phyloP scores from a whole-genome alignment of 2,113 vertebrate species.

The Prunella himalayana region DNA sequence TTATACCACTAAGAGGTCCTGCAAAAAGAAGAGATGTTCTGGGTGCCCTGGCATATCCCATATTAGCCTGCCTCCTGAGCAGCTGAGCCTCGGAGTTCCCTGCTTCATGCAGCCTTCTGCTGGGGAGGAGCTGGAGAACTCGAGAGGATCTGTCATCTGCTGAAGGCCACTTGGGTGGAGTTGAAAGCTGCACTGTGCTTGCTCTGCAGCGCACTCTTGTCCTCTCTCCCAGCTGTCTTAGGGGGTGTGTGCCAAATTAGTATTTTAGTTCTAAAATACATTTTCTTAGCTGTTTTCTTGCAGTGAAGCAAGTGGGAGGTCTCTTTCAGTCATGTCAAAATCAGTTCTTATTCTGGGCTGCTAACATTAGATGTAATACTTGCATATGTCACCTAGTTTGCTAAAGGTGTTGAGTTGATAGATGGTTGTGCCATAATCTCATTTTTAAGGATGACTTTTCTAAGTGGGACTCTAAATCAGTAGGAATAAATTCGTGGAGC shows the following conservation, averaged over 20 bases:
- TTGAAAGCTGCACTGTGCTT: neutral
- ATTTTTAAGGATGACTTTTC: neutral
- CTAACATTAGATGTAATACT: neutral
- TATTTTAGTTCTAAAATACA: neutral
- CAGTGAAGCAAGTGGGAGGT: neutral
- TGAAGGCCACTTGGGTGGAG: neutral
- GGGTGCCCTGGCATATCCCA: accelerated
- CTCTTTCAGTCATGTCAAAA: neutral
- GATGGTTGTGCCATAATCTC: neutral
- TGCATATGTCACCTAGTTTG: neutral
- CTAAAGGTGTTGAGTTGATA: neutral
- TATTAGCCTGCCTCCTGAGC: neutral
- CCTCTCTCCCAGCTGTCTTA: neutral
- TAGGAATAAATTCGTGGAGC: neutral
- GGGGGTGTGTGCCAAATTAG: neutral
- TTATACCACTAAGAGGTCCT: neutral
- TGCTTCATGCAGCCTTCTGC: accelerated
- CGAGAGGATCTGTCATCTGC: neutral
- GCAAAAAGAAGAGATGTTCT: neutral
- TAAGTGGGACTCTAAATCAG: neutral
- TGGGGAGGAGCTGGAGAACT: neutral
- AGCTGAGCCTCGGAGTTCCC: neutral
- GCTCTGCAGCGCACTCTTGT: accelerated
- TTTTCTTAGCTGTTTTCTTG: neutral
- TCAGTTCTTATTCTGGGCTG: neutral